Evolutionary conservation across 1,140 invertebrate genomes (phyloP).

Genomic region (Drosophila takahashii): DNA sequence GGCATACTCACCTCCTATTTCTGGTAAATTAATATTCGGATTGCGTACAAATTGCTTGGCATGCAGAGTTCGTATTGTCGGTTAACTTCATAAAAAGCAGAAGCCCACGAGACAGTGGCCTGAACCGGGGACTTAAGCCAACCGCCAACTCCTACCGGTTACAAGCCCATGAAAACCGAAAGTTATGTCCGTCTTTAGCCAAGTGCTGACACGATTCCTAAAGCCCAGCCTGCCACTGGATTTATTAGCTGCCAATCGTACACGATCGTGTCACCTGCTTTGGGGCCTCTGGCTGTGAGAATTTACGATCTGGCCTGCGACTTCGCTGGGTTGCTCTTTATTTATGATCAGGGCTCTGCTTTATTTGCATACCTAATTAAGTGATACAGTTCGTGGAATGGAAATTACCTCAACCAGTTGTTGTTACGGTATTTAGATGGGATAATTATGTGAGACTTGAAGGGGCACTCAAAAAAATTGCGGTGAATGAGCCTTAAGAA

Average conservation of each 20-base stretch:
- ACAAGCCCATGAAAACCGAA: constrained; percentile 75
- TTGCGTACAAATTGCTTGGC: constrained; percentile 52
- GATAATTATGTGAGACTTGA: constrained; percentile 32
- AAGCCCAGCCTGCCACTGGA: constrained; percentile 36
- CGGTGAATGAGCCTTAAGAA: neutral
- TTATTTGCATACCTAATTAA: constrained; percentile 77
- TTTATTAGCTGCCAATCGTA: constrained; percentile 64
- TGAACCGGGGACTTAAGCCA: constrained; percentile 8
- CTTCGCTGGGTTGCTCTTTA: constrained; percentile 41
- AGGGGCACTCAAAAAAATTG: constrained; percentile 13
- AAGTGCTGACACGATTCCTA: constrained; percentile 55
- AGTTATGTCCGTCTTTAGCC: constrained; percentile 64
- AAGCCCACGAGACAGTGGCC: constrained; percentile 25
- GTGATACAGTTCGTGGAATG: constrained; percentile 59
- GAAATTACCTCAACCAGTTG: constrained; percentile 30
- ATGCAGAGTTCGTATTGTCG: constrained; percentile 59
- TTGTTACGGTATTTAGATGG: constrained; percentile 46
- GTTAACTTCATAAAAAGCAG: constrained; percentile 56
- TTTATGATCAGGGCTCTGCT: constrained; percentile 66
- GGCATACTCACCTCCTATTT: constrained; percentile 17
- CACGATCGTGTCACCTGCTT: constrained; percentile 52
- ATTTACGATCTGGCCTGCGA: constrained; percentile 60
- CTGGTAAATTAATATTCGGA: constrained; percentile 63
- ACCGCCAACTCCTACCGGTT: constrained; percentile 16
- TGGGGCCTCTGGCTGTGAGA: constrained; percentile 38